A percentile compares a stretch with the other conserved stretches of the same genome.
Conservation (phyloP, 1,140 invertebrate genomes). For the Drosophila sp. region DNA sequence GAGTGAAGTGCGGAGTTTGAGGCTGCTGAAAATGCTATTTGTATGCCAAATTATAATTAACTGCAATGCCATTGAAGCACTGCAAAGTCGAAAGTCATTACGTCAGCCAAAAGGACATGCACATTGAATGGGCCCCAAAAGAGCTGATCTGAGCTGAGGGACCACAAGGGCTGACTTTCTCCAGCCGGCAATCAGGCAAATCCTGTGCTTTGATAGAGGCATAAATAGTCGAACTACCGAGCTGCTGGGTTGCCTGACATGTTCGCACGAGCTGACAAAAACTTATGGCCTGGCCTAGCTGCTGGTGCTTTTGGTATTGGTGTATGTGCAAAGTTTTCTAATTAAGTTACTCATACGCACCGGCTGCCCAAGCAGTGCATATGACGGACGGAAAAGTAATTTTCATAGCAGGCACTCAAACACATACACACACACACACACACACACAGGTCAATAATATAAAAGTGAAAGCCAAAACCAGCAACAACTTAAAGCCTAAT, state of each 20-base stretch:
- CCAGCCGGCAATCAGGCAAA: conserved; percentile 37
- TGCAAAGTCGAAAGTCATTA: conserved; percentile 35
- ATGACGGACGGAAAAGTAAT: conserved; percentile 81
- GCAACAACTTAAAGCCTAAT: conserved; percentile 44
- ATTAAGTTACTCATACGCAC: conserved; percentile 83
- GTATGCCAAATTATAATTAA: conserved; percentile 10
- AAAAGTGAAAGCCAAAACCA: conserved; percentile 57
- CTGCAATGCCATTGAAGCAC: conserved; percentile 8
- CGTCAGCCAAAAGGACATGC: conserved; percentile 18
- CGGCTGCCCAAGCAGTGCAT: conserved; percentile 68
- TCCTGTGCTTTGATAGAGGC: conserved; percentile 45
- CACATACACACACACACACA: neutral
- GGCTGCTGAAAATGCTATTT: neutral
- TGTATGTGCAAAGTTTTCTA: conserved; percentile 75
- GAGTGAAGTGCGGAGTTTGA: neutral
- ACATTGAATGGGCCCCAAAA: conserved; percentile 15
- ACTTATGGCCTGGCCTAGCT: conserved; percentile 38
- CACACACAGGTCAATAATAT: conserved; percentile 5
- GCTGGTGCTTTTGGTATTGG: conserved; percentile 40
- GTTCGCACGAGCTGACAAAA: conserved; percentile 55
- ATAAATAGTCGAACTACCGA: conserved; percentile 56
- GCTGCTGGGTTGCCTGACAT: neutral
- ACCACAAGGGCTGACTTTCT: conserved; percentile 22
- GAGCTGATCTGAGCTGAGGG: too few relatives aligned
- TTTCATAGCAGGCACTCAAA: conserved; percentile 58